These are phyloP conservation scores for Orthosia gothica DNA, from an alignment of 2,888 invertebrate species.

Conservation along the genomic window DNA sequence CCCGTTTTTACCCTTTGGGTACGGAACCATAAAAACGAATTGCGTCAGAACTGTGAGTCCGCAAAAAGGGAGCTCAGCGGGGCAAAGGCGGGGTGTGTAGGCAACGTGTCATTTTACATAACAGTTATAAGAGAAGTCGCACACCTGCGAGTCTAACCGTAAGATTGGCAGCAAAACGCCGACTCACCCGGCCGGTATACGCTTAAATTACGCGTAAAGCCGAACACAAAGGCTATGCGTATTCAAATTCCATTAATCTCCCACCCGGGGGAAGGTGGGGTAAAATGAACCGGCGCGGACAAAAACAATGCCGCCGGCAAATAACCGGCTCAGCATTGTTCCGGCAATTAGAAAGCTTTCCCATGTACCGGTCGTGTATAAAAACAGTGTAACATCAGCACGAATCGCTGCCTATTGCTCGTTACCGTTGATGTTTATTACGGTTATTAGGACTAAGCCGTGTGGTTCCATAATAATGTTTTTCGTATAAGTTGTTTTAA, in stretches of 20 bases:
- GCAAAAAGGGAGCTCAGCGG: conserved; percentile 56
- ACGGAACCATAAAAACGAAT: not conserved
- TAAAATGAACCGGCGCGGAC: conserved; percentile 91
- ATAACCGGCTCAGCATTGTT: conserved; percentile 92
- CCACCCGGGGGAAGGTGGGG: conserved; percentile 88
- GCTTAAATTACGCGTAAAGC: conserved; percentile 91
- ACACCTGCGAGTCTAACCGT: conserved; percentile 82
- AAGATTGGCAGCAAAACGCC: conserved; percentile 87
- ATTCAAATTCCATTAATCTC: conserved; percentile 92
- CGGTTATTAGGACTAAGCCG: conserved; percentile 90
- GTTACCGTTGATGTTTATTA: conserved; percentile 91
- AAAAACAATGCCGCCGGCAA: conserved; percentile 91
- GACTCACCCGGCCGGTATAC: conserved; percentile 88
- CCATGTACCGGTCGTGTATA: conserved; percentile 91
- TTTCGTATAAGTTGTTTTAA: conserved; percentile 84
- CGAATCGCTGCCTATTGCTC: conserved; percentile 91
- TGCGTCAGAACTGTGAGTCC: conserved; percentile 70
- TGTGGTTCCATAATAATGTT: conserved; percentile 87
- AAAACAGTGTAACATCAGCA: conserved; percentile 91
- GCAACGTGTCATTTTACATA: conserved; percentile 79
- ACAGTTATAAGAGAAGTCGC: conserved; percentile 78
- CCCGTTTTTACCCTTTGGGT: no score
- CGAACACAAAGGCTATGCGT: conserved; percentile 91
- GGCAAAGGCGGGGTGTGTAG: conserved; percentile 40
- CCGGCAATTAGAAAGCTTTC: conserved; percentile 92